A percentile compares a stretch with the other conserved stretches of the same genome.
These are phyloP conservation scores for Eospalax fontanierii DNA, from an alignment of 2,797 vertebrate species.

Conservation along the genomic window DNA sequence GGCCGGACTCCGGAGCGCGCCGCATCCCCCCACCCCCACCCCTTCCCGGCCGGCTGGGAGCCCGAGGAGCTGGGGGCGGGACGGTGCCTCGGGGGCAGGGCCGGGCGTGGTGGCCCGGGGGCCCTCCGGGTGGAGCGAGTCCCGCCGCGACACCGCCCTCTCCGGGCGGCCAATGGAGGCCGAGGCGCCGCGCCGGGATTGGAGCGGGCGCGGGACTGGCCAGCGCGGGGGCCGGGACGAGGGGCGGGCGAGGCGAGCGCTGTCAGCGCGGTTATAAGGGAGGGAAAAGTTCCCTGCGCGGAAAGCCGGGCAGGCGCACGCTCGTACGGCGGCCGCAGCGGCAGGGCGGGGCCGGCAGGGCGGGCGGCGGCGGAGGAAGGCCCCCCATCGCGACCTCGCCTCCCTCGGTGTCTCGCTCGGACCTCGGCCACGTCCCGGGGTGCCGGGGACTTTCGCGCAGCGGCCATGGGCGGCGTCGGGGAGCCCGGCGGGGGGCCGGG, in stretches of 20 bases:
- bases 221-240: conserved; percentile 18
- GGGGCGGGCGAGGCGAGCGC: conserved; percentile 59
- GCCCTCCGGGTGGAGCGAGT: conserved; percentile 6
- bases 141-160: conserved; percentile 46
- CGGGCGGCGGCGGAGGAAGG: conserved; percentile 29
- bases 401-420: neutral
- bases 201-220: conserved; percentile 57
- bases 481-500: conserved; percentile 29
- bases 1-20: neutral
- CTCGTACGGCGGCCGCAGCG: conserved; percentile 68
- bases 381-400: conserved; percentile 20
- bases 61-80: neutral
- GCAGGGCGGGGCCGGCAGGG: conserved; percentile 74
- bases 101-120: conserved; percentile 22
- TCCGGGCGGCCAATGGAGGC: conserved; percentile 72
- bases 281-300: conserved; percentile 78
- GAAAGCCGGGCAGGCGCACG: conserved; percentile 66
- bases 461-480: conserved; percentile 76
- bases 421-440: neutral
- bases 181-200: conserved; percentile 61
- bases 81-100: neutral
- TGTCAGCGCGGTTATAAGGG: conserved; percentile 71
- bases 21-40: neutral
- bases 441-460: neutral
- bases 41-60: neutral